Conservation (phyloP, 2,888 invertebrate species). For the Epiblema foenella region DNA sequence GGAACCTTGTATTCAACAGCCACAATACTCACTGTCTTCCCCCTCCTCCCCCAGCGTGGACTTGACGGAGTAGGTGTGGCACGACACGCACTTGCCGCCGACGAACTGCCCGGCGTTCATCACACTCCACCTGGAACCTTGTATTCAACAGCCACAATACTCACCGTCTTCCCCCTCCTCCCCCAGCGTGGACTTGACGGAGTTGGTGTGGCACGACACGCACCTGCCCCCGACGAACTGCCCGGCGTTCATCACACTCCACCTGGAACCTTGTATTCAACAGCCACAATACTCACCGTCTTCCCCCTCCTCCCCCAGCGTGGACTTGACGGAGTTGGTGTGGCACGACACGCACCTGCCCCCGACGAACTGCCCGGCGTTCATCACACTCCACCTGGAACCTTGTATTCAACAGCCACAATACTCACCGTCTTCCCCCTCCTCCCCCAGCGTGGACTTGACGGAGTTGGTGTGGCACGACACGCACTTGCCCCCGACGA, state of each 20-base stretch:
- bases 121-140: constrained; percentile 84
- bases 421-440: constrained; percentile 80
- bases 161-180: constrained; percentile 83
- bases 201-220: constrained; percentile 82
- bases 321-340: constrained; percentile 77
- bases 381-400: constrained; percentile 82
- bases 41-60: constrained; percentile 78
- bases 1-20: constrained; percentile 77
- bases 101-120: constrained; percentile 66
- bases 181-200: constrained; percentile 74
- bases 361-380: constrained; percentile 68
- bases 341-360: constrained; percentile 82
- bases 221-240: constrained; percentile 77
- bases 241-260: constrained; percentile 67
- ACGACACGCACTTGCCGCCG: constrained; percentile 80
- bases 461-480: constrained; percentile 83
- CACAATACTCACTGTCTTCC: constrained; percentile 74
- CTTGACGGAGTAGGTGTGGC: constrained; percentile 80
- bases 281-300: constrained; percentile 67
- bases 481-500: constrained; percentile 79
- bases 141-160: constrained; percentile 48
- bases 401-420: constrained; percentile 57
- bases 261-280: constrained; percentile 85
- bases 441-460: constrained; percentile 75
- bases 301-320: constrained; percentile 80